Evolutionary conservation across 1,140 invertebrate species (phyloP).

Genomic region (Mercenaria mercenaria): DNA sequence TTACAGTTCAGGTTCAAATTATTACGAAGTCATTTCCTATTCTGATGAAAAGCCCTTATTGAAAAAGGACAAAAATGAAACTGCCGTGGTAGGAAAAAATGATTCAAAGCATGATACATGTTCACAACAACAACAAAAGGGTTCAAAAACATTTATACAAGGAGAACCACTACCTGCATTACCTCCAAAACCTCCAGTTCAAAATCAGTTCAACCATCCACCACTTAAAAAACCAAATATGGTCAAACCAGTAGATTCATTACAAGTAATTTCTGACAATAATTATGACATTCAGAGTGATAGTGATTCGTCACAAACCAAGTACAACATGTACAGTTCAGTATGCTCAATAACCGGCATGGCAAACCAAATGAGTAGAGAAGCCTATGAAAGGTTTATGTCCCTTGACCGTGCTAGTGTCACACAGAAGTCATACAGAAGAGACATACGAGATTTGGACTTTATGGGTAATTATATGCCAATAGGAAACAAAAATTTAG

Average conservation of each 20-base stretch:
- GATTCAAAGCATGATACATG: background rate
- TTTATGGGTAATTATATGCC: constrained; percentile 47
- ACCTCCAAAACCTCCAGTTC: constrained; percentile 55
- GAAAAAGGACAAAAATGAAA: background rate
- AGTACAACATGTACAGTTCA: constrained; percentile 58
- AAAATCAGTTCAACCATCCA: constrained; percentile 59
- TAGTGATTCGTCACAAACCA: background rate
- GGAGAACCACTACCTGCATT: constrained; percentile 4
- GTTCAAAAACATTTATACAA: background rate
- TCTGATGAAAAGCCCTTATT: constrained; percentile 12
- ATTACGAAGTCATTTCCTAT: constrained; percentile 43
- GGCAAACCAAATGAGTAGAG: constrained; percentile 31
- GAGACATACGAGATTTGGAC: constrained; percentile 33
- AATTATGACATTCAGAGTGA: background rate
- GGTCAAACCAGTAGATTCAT: background rate
- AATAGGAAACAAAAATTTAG: constrained; percentile 3
- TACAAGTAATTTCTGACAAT: background rate
- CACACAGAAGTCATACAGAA: background rate
- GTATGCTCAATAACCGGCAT: constrained; percentile 39
- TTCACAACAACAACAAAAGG: background rate
- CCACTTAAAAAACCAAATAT: constrained; percentile 33
- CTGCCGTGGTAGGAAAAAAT: background rate
- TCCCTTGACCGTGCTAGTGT: background rate
- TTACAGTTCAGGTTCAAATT: constrained; percentile 49
- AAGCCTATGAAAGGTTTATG: constrained; percentile 45